Base-by-base conservation (phyloP, 2,888 invertebrate genomes). In the Ochropleura leucogaster region DNA sequence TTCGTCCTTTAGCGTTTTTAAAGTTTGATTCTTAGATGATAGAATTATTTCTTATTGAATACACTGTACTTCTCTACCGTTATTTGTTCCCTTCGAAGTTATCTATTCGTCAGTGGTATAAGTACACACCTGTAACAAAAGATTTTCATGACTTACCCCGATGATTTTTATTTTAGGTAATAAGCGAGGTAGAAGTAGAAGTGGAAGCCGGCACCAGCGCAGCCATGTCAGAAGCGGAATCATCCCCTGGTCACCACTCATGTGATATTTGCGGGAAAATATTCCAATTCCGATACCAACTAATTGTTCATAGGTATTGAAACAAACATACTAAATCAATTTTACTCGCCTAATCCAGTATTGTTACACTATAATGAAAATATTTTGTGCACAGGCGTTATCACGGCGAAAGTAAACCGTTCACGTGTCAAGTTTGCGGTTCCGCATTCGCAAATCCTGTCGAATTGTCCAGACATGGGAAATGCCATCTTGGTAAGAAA, bases 231-330 rank as follows among this genome's bases (percentile, higher is more conserved):
- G 96, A 96, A 85, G 93, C 97, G 8, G 97, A 97, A 71, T 96
- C 97, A 20, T 97, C 97, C 6, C 97, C 98, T 3, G 97, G 97
- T 40, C 97, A 97, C 81, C 98, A 98, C 92, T 97, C 98, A 30
- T 98, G 98, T 93, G 98, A 98, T 93, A 97, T 98, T 78, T 98
- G 98, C 89, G 98, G 98, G 69, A 98, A 98, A 95, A 98, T 98
- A 95, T 98, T 98, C 94, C 98, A 98, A 89, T 98, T 98, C 93
- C 97, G 98, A 75, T 98, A 98, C 94, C 98, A 98, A 92, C 97
- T 98, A 77, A 98, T 98, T 88, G 98, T 98, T 60, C 98, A 98
- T 94, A 97, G 97, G 96, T 96, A 94, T 66, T 51, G 51, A 10
- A 71, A 18, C 60, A 53, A 65, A 68, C 40, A 44, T 51, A 66